These are phyloP conservation scores for Lophius piscatorius DNA, from an alignment of 2,113 vertebrate genomes.

Conservation along the genomic window DNA sequence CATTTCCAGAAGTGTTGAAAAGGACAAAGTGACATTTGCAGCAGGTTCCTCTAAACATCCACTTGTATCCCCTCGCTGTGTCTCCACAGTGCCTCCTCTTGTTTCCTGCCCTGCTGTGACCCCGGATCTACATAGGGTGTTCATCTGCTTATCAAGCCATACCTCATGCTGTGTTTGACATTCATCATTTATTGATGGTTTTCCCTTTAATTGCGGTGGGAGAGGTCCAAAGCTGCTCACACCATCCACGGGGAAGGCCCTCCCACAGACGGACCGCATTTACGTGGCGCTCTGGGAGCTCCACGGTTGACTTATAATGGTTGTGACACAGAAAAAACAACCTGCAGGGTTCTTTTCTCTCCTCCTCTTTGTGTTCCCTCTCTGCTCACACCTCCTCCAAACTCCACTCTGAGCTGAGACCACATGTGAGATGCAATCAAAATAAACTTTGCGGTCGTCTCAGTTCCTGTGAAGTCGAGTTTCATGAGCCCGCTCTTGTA, in stretches of 20 bases:
- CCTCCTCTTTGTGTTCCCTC: not conserved
- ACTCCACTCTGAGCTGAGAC: slow-evolving; percentile 6
- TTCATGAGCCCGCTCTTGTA: no score
- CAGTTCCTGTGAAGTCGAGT: no score
- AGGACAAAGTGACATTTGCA: slow-evolving; percentile 76
- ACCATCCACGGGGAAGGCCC: slow-evolving; percentile 50
- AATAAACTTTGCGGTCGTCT: no score
- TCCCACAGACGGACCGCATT: slow-evolving; percentile 59
- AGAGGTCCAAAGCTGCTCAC: slow-evolving; percentile 60
- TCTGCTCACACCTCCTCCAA: slow-evolving; percentile 28
- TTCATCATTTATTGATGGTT: slow-evolving; percentile 83
- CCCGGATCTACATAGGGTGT: slow-evolving; percentile 52
- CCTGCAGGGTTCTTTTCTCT: slow-evolving; percentile 35
- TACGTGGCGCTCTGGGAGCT: slow-evolving; percentile 58
- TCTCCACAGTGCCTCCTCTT: slow-evolving; percentile 34
- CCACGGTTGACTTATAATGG: slow-evolving; percentile 64
- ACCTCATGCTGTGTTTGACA: slow-evolving; percentile 80
- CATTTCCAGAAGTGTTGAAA: slow-evolving; percentile 65
- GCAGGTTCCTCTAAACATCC: slow-evolving; percentile 49
- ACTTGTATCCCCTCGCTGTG: slow-evolving; percentile 27
- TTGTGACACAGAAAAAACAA: slow-evolving; percentile 62
- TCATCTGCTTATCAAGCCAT: slow-evolving; percentile 64
- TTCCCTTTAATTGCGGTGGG: slow-evolving; percentile 76
- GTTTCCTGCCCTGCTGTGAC: slow-evolving; percentile 58
- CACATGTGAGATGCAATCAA: slow-evolving; percentile 10